Conservation (phyloP, 2,797 vertebrate genomes). For the Columba guinea region DNA sequence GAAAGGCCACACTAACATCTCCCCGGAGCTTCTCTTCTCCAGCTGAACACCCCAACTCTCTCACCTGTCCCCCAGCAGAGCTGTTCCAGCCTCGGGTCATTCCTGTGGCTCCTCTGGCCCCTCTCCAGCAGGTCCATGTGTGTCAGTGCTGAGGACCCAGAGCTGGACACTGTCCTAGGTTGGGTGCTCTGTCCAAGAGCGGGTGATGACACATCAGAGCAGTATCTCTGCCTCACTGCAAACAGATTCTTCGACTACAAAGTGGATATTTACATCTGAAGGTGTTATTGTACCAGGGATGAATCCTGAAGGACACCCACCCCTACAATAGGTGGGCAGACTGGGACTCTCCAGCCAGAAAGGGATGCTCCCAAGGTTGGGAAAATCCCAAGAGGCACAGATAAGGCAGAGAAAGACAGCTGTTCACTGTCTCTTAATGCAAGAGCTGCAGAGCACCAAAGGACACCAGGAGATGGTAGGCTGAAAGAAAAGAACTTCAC, state of each 20-base stretch:
- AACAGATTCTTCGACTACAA: background rate
- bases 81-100: no score
- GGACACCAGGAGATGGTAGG: background rate
- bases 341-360: background rate
- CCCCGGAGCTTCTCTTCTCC: no score
- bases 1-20: no score
- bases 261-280: background rate
- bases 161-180: no score
- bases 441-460: background rate
- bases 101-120: no score
- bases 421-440: background rate
- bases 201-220: background rate
- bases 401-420: background rate
- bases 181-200: background rate
- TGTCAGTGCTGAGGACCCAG: no score
- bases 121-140: no score
- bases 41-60: no score
- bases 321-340: background rate
- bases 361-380: background rate
- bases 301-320: background rate
- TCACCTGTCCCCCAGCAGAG: no score
- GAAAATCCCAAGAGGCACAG: background rate
- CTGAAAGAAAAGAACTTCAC: background rate
- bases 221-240: background rate
- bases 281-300: background rate